Evolutionary conservation across 2,113 vertebrate genomes (phyloP).

Genomic region (Rhipidura dahli): DNA sequence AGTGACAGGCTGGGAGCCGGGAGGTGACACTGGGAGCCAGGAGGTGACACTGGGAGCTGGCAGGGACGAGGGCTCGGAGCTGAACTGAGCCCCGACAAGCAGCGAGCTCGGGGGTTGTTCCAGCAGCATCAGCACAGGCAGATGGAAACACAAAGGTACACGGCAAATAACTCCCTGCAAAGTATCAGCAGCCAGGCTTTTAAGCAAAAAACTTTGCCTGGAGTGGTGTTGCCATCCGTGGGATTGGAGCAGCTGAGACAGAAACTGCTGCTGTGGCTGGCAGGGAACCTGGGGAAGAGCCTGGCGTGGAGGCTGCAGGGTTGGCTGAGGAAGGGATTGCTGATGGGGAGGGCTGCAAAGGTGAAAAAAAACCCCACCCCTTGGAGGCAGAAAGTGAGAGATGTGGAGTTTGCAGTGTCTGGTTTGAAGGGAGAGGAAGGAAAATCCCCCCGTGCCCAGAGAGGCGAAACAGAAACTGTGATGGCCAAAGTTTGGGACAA

Average conservation of each 20-base stretch:
- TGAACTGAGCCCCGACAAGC: background rate
- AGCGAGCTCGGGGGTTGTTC: background rate
- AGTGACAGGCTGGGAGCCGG: background rate
- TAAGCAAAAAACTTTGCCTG: background rate
- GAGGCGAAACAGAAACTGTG: rapidly evolving
- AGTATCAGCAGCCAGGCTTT: background rate
- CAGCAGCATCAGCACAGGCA: background rate
- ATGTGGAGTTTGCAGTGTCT: background rate
- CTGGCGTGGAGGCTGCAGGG: rapidly evolving
- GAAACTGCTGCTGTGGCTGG: background rate
- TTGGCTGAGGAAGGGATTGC: background rate
- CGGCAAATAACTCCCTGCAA: background rate
- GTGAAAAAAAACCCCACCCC: background rate
- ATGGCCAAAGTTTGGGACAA: background rate
- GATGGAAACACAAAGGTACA: background rate
- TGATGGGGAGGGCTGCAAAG: background rate
- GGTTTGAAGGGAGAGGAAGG: background rate
- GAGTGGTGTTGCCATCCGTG: background rate
- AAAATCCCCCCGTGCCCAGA: background rate
- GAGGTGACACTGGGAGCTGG: background rate
- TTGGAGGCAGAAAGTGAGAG: background rate
- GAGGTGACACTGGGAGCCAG: too few species aligned
- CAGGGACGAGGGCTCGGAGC: background rate
- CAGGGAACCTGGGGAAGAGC: background rate
- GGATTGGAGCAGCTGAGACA: background rate